Evolutionary conservation across 23 tunicate genomes (phyloP).

Genomic region (Pegea sp.): DNA sequence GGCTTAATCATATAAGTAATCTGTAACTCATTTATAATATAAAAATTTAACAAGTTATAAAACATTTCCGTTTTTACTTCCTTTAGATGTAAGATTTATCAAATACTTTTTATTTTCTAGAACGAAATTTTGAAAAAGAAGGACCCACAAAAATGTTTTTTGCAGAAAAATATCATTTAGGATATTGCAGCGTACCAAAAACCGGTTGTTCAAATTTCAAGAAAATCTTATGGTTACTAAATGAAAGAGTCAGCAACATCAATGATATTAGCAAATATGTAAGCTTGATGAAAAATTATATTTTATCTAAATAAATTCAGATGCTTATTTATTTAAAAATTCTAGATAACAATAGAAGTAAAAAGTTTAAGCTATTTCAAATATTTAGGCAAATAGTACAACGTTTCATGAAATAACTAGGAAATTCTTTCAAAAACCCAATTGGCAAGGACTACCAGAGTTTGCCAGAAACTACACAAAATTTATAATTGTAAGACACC

Average conservation of each 20-base stretch:
- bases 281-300: background rate
- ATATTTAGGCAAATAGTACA: background rate
- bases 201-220: conserved; percentile 1
- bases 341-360: background rate
- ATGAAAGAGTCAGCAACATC: background rate
- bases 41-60: background rate
- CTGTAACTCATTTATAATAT: too few species aligned
- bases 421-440: background rate
- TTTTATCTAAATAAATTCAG: background rate
- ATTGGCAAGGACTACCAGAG: background rate
- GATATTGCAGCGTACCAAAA: background rate
- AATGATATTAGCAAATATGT: background rate
- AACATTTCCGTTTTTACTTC: background rate
- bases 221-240: background rate
- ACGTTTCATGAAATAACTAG: background rate
- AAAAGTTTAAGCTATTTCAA: background rate
- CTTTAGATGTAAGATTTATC: too few species aligned
- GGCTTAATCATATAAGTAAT: too few species aligned
- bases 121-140: background rate
- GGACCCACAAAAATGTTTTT: background rate
- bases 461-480: conserved; percentile 9
- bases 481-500: conserved; percentile 18
- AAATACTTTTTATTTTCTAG: too few species aligned
- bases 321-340: background rate
- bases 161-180: background rate